phyloP scores from a whole-genome alignment of 2,888 invertebrate species.

The Philonicus albiceps region DNA sequence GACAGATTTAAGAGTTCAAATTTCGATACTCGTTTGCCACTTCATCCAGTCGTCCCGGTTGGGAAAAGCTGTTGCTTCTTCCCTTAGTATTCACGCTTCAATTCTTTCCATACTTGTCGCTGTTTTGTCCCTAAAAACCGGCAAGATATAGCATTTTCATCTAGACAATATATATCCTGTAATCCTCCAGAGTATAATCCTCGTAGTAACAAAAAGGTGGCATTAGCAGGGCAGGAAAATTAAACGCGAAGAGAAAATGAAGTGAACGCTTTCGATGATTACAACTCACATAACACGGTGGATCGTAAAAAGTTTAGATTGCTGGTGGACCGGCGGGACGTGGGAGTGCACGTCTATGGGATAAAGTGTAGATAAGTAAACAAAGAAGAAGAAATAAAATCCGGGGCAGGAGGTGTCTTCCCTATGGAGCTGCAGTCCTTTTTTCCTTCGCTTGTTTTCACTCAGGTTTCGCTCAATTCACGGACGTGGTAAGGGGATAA shows the following conservation, averaged over 20 bases:
- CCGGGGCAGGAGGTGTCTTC: neutral
- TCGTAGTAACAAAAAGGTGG: slow-evolving; percentile 17
- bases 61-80: slow-evolving; percentile 15
- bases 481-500: neutral
- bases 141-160: neutral
- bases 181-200: slow-evolving; percentile 26
- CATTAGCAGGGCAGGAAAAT: slow-evolving; percentile 35
- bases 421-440: neutral
- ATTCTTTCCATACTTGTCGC: slow-evolving; percentile 18
- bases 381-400: slow-evolving; percentile 5
- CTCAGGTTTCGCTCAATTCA: neutral
- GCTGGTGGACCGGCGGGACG: neutral
- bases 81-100: neutral
- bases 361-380: slow-evolving; percentile 7
- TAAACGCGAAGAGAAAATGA: slow-evolving; percentile 27
- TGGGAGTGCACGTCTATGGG: neutral
- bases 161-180: neutral
- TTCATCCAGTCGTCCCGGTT: neutral
- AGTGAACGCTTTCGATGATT: slow-evolving; percentile 35
- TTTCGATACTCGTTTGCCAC: slow-evolving; percentile 6
- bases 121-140: slow-evolving; percentile 14
- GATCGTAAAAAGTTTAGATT: slow-evolving; percentile 34
- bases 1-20: neutral
- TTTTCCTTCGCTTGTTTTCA: neutral
- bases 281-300: slow-evolving; percentile 32